Conservation (phyloP, 2,113 vertebrate species). For the Leucosticte australis region DNA sequence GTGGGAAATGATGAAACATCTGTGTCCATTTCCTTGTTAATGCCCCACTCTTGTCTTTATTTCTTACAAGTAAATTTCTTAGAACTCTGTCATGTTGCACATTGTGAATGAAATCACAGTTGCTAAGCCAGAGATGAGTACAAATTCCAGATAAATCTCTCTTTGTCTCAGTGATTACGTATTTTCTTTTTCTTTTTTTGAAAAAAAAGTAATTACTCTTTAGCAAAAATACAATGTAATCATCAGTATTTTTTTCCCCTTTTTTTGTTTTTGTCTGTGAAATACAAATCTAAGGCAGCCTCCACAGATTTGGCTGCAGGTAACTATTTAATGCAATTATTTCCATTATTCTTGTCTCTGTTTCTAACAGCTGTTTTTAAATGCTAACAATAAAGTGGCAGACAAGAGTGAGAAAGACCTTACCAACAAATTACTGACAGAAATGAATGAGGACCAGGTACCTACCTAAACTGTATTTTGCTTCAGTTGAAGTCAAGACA, state of each 20-base stretch:
- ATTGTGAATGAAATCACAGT: not conserved
- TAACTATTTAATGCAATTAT: conserved; percentile 73
- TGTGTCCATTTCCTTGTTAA: not conserved
- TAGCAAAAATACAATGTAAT: not conserved
- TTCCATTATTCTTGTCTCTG: conserved; percentile 83
- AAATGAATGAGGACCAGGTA: conserved; percentile 99
- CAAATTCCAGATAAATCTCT: not conserved
- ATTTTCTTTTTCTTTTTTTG: not conserved
- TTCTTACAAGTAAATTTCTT: not conserved
- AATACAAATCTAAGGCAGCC: conserved; percentile 39
- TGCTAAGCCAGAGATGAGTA: not conserved
- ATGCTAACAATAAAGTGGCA: conserved; percentile 92
- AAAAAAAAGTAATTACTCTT: not conserved
- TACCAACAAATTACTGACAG: conserved; percentile 99
- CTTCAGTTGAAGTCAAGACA: conserved; percentile 66
- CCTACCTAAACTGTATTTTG: conserved; percentile 74
- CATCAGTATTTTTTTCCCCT: not conserved
- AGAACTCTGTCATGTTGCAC: not conserved
- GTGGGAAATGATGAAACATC: not conserved
- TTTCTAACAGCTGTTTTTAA: conserved; percentile 94
- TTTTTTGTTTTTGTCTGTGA: not conserved
- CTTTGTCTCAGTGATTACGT: not conserved
- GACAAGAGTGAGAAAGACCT: conserved; percentile 99
- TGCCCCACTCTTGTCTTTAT: not conserved
- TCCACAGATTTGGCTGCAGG: conserved; percentile 36